Base-by-base conservation (phyloP, 2,113 vertebrate species). In the Condylura cristata region DNA sequence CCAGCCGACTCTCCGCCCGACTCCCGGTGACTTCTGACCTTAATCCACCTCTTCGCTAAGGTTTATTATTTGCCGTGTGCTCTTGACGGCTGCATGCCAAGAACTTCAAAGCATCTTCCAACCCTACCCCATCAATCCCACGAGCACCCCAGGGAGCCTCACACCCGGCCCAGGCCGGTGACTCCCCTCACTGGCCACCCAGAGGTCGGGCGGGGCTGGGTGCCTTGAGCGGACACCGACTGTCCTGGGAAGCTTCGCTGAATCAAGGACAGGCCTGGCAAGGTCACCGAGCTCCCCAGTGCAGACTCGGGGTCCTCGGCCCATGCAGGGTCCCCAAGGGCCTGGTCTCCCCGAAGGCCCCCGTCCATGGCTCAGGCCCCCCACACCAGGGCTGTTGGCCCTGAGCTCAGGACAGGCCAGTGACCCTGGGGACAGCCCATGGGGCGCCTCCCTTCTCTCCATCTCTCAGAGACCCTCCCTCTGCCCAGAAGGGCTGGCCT, bases 91-190 rank as follows among this genome's bases (percentile, higher is more conserved):
- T 41, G 14, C 51, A 37, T 48, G 96, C 96, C 94, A 89, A 91
- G 70, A 89, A 95, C 83, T 91, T 94, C 93, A 96, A 92, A 96
- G 95, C 92, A 2, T 88, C 95, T 91, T 65, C 87, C 74, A 80
- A 28, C 84, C 84, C 96, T 86, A 84, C 60, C 94, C 89, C 80
- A 9, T 81, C 44, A 63, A 89, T 89, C 80, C 86, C 86, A 60
- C 89, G 75, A 95, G 75, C 66, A 26, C 60, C 81, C 78, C 26
- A 5, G 90, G 75, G 94, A 74, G 82, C 91, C 44, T 18, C 0
- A 70, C 86, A 91, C 93, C 44, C 6, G 1, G 46, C 32, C 0
- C 26, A 13, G 61, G 20, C 90, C 93, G 56, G 60, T 41, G 87
- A 58, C 51, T 74, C 48, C 78, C 32, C 2, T 4, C 2, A 6